Conservation (phyloP, 1,140 invertebrate species). For the Heliconius hewitsoni region DNA sequence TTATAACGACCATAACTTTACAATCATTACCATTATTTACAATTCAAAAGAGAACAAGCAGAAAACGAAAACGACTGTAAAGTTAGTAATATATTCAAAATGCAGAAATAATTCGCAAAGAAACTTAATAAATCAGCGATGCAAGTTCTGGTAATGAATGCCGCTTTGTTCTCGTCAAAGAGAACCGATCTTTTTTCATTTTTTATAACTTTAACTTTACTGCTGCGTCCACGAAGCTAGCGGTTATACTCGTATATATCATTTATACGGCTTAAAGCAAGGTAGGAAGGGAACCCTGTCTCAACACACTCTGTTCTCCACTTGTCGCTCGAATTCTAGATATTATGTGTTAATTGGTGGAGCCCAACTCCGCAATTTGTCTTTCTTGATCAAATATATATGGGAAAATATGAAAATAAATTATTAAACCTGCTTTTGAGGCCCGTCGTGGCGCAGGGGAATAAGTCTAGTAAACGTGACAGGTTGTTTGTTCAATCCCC, state of each 20-base stretch:
- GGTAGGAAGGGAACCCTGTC: too few species aligned
- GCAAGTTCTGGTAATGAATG: slow-evolving; percentile 25
- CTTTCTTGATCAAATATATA: too few species aligned
- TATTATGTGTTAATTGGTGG: too few species aligned
- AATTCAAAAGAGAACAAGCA: slow-evolving; percentile 3
- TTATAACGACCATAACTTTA: neutral
- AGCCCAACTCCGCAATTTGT: too few species aligned
- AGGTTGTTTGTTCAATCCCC: too few species aligned
- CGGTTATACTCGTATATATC: neutral
- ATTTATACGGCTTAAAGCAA: too few species aligned
- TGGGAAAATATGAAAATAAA: too few species aligned
- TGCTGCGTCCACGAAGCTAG: neutral
- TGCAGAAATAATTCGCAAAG: slow-evolving; percentile 7
- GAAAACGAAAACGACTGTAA: slow-evolving; percentile 8
- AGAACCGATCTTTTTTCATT: slow-evolving; percentile 20
- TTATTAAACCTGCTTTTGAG: too few species aligned
- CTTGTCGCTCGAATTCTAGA: too few species aligned
- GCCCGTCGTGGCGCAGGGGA: too few species aligned
- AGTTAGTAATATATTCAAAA: slow-evolving; percentile 12
- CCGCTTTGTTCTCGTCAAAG: slow-evolving; percentile 24
- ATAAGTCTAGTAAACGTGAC: too few species aligned
- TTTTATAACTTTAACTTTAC: slow-evolving; percentile 23
- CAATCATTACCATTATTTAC: neutral
- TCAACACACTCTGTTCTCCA: too few species aligned
- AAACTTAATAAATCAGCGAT: slow-evolving; percentile 26